Evolutionary conservation across 2,797 vertebrate genomes (phyloP), one percentile per base, ranked within the genome.

Genomic region (Cirrhinus molitorella): DNA sequence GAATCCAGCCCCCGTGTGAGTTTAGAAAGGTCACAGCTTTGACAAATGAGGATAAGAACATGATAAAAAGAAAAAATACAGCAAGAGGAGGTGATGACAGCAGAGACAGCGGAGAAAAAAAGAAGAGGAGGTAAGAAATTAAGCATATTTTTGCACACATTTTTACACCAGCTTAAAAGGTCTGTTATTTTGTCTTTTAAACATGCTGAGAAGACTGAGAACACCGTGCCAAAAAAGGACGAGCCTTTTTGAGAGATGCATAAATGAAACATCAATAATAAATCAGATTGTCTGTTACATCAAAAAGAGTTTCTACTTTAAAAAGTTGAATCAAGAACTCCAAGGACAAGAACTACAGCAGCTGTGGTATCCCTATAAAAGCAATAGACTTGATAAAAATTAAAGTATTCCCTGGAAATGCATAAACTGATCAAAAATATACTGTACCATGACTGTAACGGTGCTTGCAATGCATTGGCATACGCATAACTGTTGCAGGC

Each of bases 11-110:
- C 77, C 34, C 6, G 61, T 43, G 37, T 45, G 53, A 79, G 78
- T 80, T 81, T 85, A 23, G 66, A 85, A 85, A 89, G 86, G 86
- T 87, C 79, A 86, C 25, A 28, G 72, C 45, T 77, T 37, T 51
- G 68, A 82, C 80, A 84, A 85, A 86, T 37, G 71, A 87, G 70
- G 43, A 74, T 68, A 21, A 65, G 37, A 83, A 78, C 47, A 81
- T 66, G 74, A 65, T 28, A 73, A 13, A 47, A 77, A 17, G 12
- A 66, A 68, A 13, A 74, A 63, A 40, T n/a, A 12, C 6, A 67
- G 45, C 45, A 31, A 23, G 23, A 47, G 8, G 61, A 65, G 19
- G 37, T 70, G 10, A 76, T 59, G 79, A 82, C 28, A 71, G 68
- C 9, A 65, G 37, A 45, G 51, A 66, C 21, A 6, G 19, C 78